phyloP scores from a whole-genome alignment of 2,888 invertebrate genomes.

The Crepidodera aurea region DNA sequence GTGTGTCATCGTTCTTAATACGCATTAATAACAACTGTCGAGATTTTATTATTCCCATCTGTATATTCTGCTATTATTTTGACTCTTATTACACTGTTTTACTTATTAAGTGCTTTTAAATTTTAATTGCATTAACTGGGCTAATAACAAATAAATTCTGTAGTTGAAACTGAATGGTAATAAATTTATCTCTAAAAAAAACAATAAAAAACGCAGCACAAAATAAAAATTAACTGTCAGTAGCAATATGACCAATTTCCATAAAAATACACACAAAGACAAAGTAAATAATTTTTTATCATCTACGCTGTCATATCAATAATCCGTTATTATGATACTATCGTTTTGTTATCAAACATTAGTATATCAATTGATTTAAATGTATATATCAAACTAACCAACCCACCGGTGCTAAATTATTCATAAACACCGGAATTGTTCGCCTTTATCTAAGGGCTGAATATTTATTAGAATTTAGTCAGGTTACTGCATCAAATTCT shows the following conservation, averaged over 20 bases:
- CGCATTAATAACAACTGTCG: not conserved
- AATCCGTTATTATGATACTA: not conserved
- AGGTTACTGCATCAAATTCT: no score
- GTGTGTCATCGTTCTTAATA: not conserved
- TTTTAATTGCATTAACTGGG: no score
- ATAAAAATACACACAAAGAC: not conserved
- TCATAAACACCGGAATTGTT: not conserved
- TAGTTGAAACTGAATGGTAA: no score
- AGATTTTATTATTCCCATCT: not conserved
- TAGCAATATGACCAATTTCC: not conserved
- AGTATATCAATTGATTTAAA: not conserved
- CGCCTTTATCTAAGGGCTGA: no score
- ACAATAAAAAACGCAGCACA: not conserved
- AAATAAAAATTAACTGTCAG: not conserved
- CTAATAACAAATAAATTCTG: no score
- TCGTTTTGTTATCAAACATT: not conserved
- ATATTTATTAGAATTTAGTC: no score
- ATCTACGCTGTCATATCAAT: not conserved
- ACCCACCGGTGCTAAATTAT: not conserved
- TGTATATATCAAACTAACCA: not conserved
- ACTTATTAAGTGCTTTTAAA: not conserved
- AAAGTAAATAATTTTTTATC: not conserved
- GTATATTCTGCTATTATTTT: not conserved
- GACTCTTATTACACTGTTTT: not conserved
- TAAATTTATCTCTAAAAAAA: not conserved